Evolutionary conservation across 2,888 invertebrate species (phyloP).

Genomic region (Pseudococcus longispinus): DNA sequence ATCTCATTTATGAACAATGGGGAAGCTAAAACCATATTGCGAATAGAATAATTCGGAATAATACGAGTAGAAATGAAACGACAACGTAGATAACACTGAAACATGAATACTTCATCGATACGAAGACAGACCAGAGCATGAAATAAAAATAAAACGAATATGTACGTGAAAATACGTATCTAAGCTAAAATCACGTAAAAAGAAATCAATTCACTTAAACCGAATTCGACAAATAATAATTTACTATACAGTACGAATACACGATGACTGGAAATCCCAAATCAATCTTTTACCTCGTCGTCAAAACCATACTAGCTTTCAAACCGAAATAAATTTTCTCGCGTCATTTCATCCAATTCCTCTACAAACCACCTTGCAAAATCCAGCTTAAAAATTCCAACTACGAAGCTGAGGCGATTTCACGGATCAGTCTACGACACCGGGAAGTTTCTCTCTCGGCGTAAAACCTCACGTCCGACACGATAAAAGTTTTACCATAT

Average conservation of each 20-base stretch:
- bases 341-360: not conserved
- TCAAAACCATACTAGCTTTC: not conserved
- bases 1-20: not conserved
- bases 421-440: not conserved
- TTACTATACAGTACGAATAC: no score
- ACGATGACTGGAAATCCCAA: not conserved
- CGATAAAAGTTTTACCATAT: not conserved
- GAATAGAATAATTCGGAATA: not conserved
- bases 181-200: no score
- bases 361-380: not conserved
- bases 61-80: not conserved
- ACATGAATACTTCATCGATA: no score
- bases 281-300: not conserved
- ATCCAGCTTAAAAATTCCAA: not conserved
- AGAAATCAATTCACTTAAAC: no score
- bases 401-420: not conserved
- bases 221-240: no score
- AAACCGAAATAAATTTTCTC: not conserved
- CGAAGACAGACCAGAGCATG: no score
- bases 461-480: constrained; percentile 16
- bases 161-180: no score
- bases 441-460: not conserved
- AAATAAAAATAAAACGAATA: no score
- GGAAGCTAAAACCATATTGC: not conserved
- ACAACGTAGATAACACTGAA: not conserved